Percentiles rank a stretch among this genome's conserved stretches.
These are phyloP conservation scores for Scolopax rusticola DNA, from an alignment of 2,797 vertebrate species.

Conservation along the genomic window DNA sequence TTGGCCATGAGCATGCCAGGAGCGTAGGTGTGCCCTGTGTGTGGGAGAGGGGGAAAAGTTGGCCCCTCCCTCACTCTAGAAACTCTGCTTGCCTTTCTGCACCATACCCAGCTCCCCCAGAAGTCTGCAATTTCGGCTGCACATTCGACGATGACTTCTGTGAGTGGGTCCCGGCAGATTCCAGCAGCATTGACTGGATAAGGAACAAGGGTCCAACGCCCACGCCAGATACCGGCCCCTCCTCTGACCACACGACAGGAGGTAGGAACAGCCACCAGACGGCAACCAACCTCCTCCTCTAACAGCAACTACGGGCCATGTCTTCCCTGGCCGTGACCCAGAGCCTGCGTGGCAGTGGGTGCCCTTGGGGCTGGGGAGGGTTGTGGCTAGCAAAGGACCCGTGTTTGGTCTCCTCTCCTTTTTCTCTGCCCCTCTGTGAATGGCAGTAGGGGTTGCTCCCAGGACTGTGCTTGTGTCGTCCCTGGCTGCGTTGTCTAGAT, in stretches of 20 bases:
- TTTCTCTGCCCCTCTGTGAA: background rate
- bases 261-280: constrained; percentile 27
- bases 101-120: background rate
- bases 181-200: constrained; percentile 74
- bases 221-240: constrained; percentile 81
- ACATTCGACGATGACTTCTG: constrained; percentile 82
- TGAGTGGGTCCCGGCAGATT: constrained; percentile 81
- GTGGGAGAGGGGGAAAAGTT: background rate
- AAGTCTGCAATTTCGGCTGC: constrained; percentile 76
- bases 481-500: background rate
- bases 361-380: background rate
- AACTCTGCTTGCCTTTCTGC: constrained; percentile 66
- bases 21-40: background rate
- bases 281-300: background rate
- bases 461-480: background rate
- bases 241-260: constrained; percentile 84
- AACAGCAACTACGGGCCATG: rapidly evolving
- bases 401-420: background rate
- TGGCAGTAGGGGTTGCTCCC: background rate
- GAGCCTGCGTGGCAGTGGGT: background rate
- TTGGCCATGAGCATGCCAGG: background rate
- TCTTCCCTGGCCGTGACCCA: background rate
- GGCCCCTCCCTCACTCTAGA: background rate
- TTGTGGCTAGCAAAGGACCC: background rate
- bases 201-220: constrained; percentile 81